Evolutionary conservation across 2,113 vertebrate species (phyloP), one percentile per base, ranked within the genome.

Genomic region (Eupsittula cactorum): DNA sequence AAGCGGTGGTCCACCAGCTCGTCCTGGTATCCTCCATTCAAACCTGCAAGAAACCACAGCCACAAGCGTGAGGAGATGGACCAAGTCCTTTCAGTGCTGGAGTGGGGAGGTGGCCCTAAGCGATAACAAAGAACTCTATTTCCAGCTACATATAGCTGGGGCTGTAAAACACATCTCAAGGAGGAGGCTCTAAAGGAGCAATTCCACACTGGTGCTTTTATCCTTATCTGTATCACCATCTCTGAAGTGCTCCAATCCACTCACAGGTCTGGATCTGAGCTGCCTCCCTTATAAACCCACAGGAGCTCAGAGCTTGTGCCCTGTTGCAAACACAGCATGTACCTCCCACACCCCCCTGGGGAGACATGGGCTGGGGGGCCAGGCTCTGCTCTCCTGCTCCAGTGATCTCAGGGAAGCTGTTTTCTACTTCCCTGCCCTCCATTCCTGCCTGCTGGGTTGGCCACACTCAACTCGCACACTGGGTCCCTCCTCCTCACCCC

Each of bases 1-100:
- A 99, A 98, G 91, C 99, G 99, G 97, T 99, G 99, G 97, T 99
- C 99, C 94, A 99, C 99, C 37, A 99, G 98, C 95, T 99, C 99
- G 50, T 99, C 99, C 63, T 99, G 99, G 98, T 99, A 99, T 53
- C 98, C 98, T 85, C 99, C 99, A 63, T 99, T 99, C 91, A 99
- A 94, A 91, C 98, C 99, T 99, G 97, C 97, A 65, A 97, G 87
- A 95, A 91, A 97, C 59, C 90, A 82, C 82, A 95, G 35, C 76
- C 83, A 91, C 85, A 76, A 73, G 35, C 39, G 53, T 1, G 4
- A 46, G 80, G 1, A 76, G 82, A 52, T 5, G 53, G 50, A 67
- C 17, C 2, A 1, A 64, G 47, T 2, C 16, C 55, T 71, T 33
- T 21, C 31, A 41, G 60, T 14, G 42, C n/a, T 23, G 57, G 13